phyloP scores from a whole-genome alignment of 2,888 invertebrate genomes.

The Ophion slaviceki region DNA sequence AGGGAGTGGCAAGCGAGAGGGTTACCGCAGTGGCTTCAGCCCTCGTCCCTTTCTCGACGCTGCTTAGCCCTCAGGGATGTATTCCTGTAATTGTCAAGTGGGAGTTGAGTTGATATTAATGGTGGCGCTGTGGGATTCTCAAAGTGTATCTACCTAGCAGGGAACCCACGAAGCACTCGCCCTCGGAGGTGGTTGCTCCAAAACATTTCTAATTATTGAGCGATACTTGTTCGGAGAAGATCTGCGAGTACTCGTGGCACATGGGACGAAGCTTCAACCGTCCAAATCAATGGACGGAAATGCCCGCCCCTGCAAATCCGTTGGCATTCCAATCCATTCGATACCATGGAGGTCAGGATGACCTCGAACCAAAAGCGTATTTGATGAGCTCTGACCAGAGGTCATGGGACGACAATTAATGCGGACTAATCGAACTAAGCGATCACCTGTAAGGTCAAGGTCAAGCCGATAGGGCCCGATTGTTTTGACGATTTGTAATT shows the following conservation, averaged over 20 bases:
- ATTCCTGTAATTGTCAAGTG: slow-evolving; percentile 76
- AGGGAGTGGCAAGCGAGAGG: slow-evolving; percentile 68
- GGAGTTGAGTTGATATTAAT: slow-evolving; percentile 73
- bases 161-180: background rate
- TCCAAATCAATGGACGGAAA: too few species aligned
- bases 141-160: slow-evolving; percentile 9
- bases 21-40: slow-evolving; percentile 34
- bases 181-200: background rate
- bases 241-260: too few species aligned
- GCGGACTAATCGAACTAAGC: too few species aligned
- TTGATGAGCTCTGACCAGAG: too few species aligned
- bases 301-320: too few species aligned
- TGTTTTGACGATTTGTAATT: too few species aligned
- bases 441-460: too few species aligned
- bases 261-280: background rate
- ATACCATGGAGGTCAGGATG: too few species aligned
- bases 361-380: too few species aligned
- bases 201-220: slow-evolving; percentile 54
- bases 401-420: too few species aligned
- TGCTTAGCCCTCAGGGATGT: slow-evolving; percentile 67
- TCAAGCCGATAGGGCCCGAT: too few species aligned
- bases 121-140: slow-evolving; percentile 56
- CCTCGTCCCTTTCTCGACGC: slow-evolving; percentile 34
- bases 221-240: slow-evolving; percentile 28
- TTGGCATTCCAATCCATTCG: too few species aligned